Evolutionary conservation across 2,113 vertebrate species (phyloP), one percentile per base, ranked within the genome.

Genomic region (Petrocephalus zakoni): DNA sequence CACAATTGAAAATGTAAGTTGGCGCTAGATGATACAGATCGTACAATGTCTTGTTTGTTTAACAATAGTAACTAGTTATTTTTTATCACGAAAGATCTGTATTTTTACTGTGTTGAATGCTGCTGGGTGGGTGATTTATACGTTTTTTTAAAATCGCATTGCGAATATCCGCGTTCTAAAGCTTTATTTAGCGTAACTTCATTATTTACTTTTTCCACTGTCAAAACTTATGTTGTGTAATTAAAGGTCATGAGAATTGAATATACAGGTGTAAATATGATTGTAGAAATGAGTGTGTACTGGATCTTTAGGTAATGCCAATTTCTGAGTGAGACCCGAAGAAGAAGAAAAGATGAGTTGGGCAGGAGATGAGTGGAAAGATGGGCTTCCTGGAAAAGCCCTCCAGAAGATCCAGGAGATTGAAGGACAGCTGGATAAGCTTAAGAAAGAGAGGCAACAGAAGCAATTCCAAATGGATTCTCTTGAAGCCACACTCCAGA

Each of bases 301-400:
- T 5, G 37, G 72, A 78, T 78, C 89, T 7, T 47, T 34, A 90
- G 88, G 81, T 9, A 52, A 89, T 88, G 89, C 88, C 5, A 87
- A 11, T 21, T 75, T 75, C 22, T 56, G 25, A 81, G 19, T 61
- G 17, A 15, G n/a, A 84, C 52, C 85, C 13, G 52, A 25, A 86
- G 51, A 90, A 46, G 22, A 87, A 87, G n/a, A 34, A 34, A 58
- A 75, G 49, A 99, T 99, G 98, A 99, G 97, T 92, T 99, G 97
- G 97, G 97, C 94, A 15, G 91, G 97, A 92, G 98, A 99, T 90
- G 98, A 97, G 88, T 98, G 97, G 98, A 99, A 99, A 91, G 97
- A 99, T 94, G 97, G 97, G 15, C 96, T 98, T 88, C 94, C 97
- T 42, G 93, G 92, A 5, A 96, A 95, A 92, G 97, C 96, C 87